Evolutionary conservation across 2,888 invertebrate genomes (phyloP), one percentile per base, ranked within the genome.

Genomic region (Caradrina clavipalpis): DNA sequence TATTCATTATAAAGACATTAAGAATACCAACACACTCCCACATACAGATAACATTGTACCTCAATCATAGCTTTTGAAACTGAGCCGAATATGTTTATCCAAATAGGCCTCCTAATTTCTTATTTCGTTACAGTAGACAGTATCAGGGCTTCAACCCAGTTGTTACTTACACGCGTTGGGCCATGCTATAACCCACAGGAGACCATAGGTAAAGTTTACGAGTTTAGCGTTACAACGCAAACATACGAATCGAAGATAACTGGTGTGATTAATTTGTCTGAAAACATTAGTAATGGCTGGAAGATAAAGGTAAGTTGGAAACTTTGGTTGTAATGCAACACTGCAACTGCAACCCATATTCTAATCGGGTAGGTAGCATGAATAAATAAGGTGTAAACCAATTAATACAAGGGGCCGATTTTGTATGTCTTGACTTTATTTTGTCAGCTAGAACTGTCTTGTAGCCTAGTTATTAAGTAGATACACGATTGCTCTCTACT

Each of bases 281-380:
- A 78, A 51, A 87, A 90, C 65, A 81, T 93, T 21, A 76, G 73
- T 2, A 79, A 91, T 65, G 93, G 90, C 4, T 93, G 93, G 93
- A 83, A 71, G 22, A 69, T 92, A 35, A 89, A 88, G 87, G 93
- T 93, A 82, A 51, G 49, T 42, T 15, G 11, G 13, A 42, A 42
- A 35, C 35, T 7, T 35, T 35, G 8, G 7, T 35, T 35, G 35
- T 8, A 35, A 35, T 35, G 35, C 35, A 35, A 35, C 35, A 35
- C 5, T 31, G 31, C 31, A 31, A n/a, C n/a, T n/a, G n/a, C n/a
- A n/a, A n/a, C n/a, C n/a, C n/a, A n/a, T n/a, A n/a, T n/a, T n/a
- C n/a, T n/a, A n/a, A n/a, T n/a, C n/a, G n/a, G n/a, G n/a, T n/a
- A n/a, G n/a, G n/a, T n/a, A n/a, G n/a, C 31, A 31, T 3, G 31